phyloP scores from a whole-genome alignment of 2,888 invertebrate genomes.

The Andrena trimmerana region DNA sequence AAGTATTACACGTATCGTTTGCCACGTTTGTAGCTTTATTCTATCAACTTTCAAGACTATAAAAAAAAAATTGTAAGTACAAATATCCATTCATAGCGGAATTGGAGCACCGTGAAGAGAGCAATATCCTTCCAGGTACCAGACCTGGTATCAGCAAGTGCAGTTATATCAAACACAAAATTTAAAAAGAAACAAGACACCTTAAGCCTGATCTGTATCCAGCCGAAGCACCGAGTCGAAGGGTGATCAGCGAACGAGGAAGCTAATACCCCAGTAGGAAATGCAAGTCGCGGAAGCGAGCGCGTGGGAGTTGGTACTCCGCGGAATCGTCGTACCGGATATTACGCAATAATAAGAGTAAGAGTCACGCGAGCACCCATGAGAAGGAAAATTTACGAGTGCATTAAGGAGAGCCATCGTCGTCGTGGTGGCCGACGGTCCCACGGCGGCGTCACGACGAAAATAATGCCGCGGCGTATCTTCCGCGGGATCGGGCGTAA shows the following conservation, averaged over 20 bases:
- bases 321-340: slow-evolving; percentile 57
- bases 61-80: too few species aligned
- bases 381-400: slow-evolving; percentile 54
- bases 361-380: slow-evolving; percentile 67
- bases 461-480: slow-evolving; percentile 14
- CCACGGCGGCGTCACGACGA: slow-evolving; percentile 35
- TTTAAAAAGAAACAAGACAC: too few species aligned
- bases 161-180: too few species aligned
- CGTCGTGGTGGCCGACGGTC: slow-evolving; percentile 14
- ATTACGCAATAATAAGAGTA: slow-evolving; percentile 63
- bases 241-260: slow-evolving; percentile 26
- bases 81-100: too few species aligned
- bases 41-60: too few species aligned
- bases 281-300: slow-evolving; percentile 35
- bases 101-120: too few species aligned
- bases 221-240: neutral
- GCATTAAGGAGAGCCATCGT: slow-evolving; percentile 18
- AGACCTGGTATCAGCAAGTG: too few species aligned
- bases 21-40: too few species aligned
- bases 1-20: too few species aligned
- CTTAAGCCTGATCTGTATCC: neutral
- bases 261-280: slow-evolving; percentile 21
- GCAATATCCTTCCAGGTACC: too few species aligned
- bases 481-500: slow-evolving; percentile 12
- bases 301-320: slow-evolving; percentile 52